A percentile compares a stretch with the other conserved stretches of the same genome.
Evolutionary conservation across 1,140 invertebrate species (phyloP).

Genomic region (Ladona fulva): DNA sequence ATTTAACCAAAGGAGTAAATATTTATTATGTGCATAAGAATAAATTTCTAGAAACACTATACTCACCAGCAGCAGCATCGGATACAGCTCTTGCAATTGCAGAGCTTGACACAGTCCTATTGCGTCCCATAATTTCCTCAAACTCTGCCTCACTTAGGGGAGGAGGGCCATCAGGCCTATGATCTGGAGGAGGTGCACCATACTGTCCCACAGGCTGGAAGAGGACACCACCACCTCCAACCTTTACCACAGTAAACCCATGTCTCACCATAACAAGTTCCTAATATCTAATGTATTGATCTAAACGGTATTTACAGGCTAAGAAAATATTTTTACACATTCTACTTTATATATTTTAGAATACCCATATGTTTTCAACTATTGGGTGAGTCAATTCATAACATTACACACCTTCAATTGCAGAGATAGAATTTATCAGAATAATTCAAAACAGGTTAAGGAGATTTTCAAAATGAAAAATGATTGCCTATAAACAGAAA

Average conservation of each 20-base stretch:
- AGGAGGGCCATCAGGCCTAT: conserved; percentile 49
- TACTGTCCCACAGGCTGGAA: conserved; percentile 36
- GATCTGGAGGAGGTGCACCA: conserved; percentile 41
- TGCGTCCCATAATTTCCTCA: conserved; percentile 96
- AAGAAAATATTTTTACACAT: too few relatives aligned
- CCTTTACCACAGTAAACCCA: conserved; percentile 14
- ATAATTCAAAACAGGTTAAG: too few relatives aligned
- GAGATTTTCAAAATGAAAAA: too few relatives aligned
- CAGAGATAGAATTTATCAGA: too few relatives aligned
- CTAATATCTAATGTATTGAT: not conserved
- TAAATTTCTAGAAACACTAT: too few relatives aligned
- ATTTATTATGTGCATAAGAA: not conserved
- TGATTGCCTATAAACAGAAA: too few relatives aligned
- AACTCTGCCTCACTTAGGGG: conserved; percentile 88
- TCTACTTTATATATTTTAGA: too few relatives aligned
- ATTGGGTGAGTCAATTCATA: too few relatives aligned
- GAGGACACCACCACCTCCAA: conserved; percentile 15
- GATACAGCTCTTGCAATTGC: conserved; percentile 94
- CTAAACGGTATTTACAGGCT: too few relatives aligned
- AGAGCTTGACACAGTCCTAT: conserved; percentile 92
- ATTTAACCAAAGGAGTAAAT: not conserved
- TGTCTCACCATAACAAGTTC: not conserved
- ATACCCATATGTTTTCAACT: too few relatives aligned
- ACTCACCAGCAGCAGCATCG: conserved; percentile 77
- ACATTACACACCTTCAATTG: too few relatives aligned